Percentiles rank a stretch among this genome's conserved stretches.
phyloP scores from a whole-genome alignment of 2,888 invertebrate genomes.

The Tholera decimalis region DNA sequence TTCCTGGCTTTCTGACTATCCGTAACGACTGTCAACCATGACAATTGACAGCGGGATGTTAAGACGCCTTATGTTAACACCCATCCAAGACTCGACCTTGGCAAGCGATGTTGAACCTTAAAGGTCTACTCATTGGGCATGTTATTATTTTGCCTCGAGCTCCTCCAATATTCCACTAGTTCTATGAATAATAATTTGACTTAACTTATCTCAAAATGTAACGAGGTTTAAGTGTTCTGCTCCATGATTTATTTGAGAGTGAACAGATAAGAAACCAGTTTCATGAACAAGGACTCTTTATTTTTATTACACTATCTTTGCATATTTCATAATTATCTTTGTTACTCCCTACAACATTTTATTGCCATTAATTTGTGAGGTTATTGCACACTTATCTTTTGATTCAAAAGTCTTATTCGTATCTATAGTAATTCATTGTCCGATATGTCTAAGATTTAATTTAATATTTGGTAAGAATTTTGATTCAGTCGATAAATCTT shows the following conservation, averaged over 20 bases:
- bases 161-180: too few relatives aligned
- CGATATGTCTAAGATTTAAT: not conserved
- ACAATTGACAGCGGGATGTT: too few relatives aligned
- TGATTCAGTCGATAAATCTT: conserved; percentile 3
- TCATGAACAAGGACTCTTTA: conserved; percentile 27
- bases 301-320: conserved; percentile 24
- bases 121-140: too few relatives aligned
- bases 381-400: conserved; percentile 26
- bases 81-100: too few relatives aligned
- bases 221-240: conserved; percentile 26
- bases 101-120: too few relatives aligned
- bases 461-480: conserved; percentile 23
- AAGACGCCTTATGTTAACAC: too few relatives aligned
- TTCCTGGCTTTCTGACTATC: too few relatives aligned
- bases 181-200: not conserved
- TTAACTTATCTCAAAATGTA: conserved; percentile 34
- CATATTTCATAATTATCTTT: conserved; percentile 35
- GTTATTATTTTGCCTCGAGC: too few relatives aligned
- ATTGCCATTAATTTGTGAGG: conserved; percentile 18
- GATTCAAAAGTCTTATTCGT: conserved; percentile 21
- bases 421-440: conserved; percentile 15
- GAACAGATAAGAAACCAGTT: conserved; percentile 40
- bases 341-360: conserved; percentile 27
- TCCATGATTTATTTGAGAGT: conserved; percentile 39
- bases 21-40: too few relatives aligned